Base-by-base conservation (phyloP, 1,140 invertebrate species). In the Ostrea denselamellosa region DNA sequence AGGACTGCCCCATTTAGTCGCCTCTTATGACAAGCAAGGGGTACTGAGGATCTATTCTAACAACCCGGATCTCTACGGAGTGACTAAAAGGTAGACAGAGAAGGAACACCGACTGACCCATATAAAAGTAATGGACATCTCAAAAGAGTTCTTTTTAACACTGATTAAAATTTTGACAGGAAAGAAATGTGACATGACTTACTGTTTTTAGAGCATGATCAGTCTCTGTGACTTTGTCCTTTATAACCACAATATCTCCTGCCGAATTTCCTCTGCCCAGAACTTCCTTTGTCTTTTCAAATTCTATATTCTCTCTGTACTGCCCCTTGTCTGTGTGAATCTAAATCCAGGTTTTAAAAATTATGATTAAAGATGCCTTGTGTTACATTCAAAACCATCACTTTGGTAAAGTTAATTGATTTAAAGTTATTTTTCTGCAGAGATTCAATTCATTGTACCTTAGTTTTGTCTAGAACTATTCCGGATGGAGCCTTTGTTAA, bases 161-260 rank as follows among this genome's bases (percentile, higher is more conserved):
- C 34, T 44, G 34, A 44, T 44, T 1, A 44, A 2, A 44, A 44
- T 44, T 44, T 44, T 44, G 34, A 44, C 34, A 44, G 34, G 34
- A 1, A 5, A 84, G 52, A 84, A 71, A 19, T 51, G 52, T 17
- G 51, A 17, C 71, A 51, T 34, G 8, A 58, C 85, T 82, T 82
- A 91, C 90, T 34, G 89, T 91, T 84, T 91, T 91, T 62, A 86
- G 52, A n/a, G 90, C 90, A 85, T 91, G 87, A 14, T 89, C 85
- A 5, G 25, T 86, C 0, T 34, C 86, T 14, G 84, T 87, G 8
- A 68, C 77, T 51, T 56, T 87, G 84, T 91, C 90, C 77, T 91
- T 87, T 17, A 90, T 82, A 7, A 91, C 90, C 4, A 90, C 28
- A 22, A 91, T 90, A n/a, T 91, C 85, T 53, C 90, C 90, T 44